Percentiles rank a stretch among this genome's conserved stretches.
Conservation (phyloP, 2,888 invertebrate species). For the Autographa pulchrina region DNA sequence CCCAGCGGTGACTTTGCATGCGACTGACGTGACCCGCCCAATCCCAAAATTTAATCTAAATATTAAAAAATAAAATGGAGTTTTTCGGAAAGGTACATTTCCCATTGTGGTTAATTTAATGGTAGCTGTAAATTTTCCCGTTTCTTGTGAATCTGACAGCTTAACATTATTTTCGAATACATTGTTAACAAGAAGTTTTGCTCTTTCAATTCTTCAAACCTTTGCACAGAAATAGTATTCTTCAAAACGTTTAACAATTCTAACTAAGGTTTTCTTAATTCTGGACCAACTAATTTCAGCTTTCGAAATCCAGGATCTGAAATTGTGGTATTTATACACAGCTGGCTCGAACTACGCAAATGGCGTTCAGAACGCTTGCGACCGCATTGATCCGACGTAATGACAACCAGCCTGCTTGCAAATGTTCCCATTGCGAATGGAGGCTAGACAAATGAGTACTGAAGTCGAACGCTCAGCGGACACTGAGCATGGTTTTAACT, state of each 20-base stretch:
- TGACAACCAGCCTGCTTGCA: conserved; percentile 4
- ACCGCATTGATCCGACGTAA: conserved; percentile 1
- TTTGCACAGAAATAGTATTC: not conserved
- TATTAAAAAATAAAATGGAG: too few species aligned
- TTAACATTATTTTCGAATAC: too few species aligned
- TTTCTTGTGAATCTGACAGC: too few species aligned
- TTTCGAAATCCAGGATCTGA: not conserved
- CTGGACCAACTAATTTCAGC: not conserved
- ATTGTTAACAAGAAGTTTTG: too few species aligned
- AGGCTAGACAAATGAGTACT: conserved; percentile 1
- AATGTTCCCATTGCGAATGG: not conserved
- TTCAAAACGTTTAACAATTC: not conserved
- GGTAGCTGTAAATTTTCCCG: too few species aligned
- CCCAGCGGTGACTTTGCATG: too few species aligned
- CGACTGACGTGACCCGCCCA: too few species aligned
- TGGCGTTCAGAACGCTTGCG: not conserved
- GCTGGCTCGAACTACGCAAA: not conserved
- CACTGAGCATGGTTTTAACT: not conserved
- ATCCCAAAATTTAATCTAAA: too few species aligned
- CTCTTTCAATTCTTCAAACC: too few species aligned
- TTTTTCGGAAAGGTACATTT: too few species aligned
- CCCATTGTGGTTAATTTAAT: too few species aligned
- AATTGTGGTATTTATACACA: not conserved
- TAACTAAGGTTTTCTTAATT: not conserved
- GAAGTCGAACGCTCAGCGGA: not conserved